Evolutionary conservation across 1,140 invertebrate species (phyloP).

Genomic region (Drosophila fuyamai): DNA sequence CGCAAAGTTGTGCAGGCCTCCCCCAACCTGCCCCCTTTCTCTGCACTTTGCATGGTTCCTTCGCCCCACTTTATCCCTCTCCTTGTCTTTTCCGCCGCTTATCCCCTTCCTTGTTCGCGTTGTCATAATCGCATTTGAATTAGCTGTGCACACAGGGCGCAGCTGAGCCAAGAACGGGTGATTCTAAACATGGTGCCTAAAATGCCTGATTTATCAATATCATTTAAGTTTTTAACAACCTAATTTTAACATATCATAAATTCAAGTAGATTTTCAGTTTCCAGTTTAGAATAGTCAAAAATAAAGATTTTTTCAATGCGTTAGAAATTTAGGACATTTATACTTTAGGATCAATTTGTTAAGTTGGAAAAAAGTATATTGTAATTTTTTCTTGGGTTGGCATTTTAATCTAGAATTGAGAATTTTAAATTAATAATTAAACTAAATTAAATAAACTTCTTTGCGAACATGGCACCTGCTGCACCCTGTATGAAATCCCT

Average conservation of each 20-base stretch:
- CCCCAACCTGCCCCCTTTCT: not conserved
- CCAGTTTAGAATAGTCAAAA: no score
- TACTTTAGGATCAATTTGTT: no score
- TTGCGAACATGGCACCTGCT: not conserved
- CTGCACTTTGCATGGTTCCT: constrained; percentile 21
- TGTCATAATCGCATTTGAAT: constrained; percentile 83
- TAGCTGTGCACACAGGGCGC: constrained; percentile 75
- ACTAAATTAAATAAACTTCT: no score
- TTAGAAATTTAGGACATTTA: no score
- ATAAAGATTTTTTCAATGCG: no score
- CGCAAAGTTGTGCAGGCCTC: constrained; percentile 66
- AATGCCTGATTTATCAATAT: not conserved
- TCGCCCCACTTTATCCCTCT: constrained; percentile 1
- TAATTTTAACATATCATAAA: no score
- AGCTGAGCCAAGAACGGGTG: constrained; percentile 15
- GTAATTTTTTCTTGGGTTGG: no score
- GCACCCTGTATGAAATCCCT: constrained; percentile 48
- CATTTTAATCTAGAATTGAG: no score
- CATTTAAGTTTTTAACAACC: no score
- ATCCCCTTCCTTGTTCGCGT: constrained; percentile 63
- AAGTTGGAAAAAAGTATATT: no score
- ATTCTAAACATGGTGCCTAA: constrained; percentile 54
- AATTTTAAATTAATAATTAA: no score
- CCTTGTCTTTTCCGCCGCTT: constrained; percentile 4
- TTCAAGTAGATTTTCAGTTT: no score